Conservation (phyloP, 2,113 vertebrate genomes). For the Gorsachius goisagi region DNA sequence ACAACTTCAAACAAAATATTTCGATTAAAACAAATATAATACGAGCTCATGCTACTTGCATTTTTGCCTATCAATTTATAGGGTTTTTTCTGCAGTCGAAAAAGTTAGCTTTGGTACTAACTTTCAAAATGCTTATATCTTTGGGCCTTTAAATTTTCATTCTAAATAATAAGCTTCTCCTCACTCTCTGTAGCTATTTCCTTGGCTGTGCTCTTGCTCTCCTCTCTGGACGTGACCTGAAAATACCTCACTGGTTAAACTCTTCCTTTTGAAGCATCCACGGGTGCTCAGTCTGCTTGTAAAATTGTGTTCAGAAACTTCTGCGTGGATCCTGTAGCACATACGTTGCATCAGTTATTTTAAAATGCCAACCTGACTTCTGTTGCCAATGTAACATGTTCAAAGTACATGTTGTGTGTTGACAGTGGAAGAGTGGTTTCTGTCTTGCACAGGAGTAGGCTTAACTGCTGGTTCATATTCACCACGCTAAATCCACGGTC, state of each 20-base stretch:
- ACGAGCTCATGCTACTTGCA: background rate
- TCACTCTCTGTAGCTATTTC: background rate
- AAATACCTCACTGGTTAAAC: background rate
- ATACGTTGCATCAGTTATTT: background rate
- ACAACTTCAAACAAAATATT: background rate
- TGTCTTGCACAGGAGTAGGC: background rate
- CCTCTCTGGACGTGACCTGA: background rate
- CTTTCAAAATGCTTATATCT: background rate
- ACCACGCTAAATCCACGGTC: background rate
- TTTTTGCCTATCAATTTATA: background rate
- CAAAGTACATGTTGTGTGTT: background rate
- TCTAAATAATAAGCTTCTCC: background rate
- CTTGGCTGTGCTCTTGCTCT: background rate
- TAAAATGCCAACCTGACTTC: background rate
- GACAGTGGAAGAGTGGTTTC: background rate
- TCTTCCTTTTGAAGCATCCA: background rate
- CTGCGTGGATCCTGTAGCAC: background rate
- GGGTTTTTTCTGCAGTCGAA: background rate
- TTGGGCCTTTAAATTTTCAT: background rate
- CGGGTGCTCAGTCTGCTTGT: background rate
- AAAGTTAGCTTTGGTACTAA: background rate
- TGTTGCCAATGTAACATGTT: background rate
- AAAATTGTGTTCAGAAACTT: background rate
- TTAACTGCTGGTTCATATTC: background rate
- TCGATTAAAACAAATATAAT: background rate